Evolutionary conservation across 2,888 invertebrate genomes (phyloP), one percentile per base, ranked within the genome.

Genomic region (Aspidiotus destructor): DNA sequence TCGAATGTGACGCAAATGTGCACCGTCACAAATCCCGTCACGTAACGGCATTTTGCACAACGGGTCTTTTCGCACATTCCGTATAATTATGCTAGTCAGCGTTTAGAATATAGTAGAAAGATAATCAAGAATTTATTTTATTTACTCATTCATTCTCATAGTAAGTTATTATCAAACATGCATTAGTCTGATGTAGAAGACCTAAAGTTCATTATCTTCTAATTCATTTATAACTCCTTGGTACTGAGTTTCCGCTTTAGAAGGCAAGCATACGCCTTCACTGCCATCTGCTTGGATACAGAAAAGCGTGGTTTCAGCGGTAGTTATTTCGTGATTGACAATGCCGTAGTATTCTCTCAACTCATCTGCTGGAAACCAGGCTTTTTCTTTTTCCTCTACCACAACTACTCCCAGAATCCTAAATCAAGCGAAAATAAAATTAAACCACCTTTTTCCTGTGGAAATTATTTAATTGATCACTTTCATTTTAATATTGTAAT

Each of bases 281-380:
- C 85, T 82, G 11, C 92, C 92, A 73, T 92, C 92, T 68, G 86
- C 84, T 72, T 86, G 83, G 74, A 90, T 91, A 76, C 92, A 92
- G 80, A 93, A 92, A 15, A 93, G 79, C 60, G 87, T 76, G 8
- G 86, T 86, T 77, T 92, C 92, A 9, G 87, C 81, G 2, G 85
- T 79, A 0, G 90, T 87, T 0, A 90, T 88, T 76, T 87, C 86
- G 74, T 88, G 88, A 1, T 91, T 89, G 74, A 90, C 86, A 72
- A 94, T 89, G 69, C 90, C 90, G 76, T 93, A 90, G 77, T 90
- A 92, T 76, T 93, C 92, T 72, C 88, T 86, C 1, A 94, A 81
- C 75, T 93, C 93, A 42, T 87, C 86, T 0, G 88, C 88, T 0
- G 93, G 93, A 77, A 93, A 94, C 93, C 93, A 93, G 7, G 92